These are phyloP conservation scores for Alviniconcha marisindica DNA, from an alignment of 1,140 invertebrate species.

Conservation along the genomic window DNA sequence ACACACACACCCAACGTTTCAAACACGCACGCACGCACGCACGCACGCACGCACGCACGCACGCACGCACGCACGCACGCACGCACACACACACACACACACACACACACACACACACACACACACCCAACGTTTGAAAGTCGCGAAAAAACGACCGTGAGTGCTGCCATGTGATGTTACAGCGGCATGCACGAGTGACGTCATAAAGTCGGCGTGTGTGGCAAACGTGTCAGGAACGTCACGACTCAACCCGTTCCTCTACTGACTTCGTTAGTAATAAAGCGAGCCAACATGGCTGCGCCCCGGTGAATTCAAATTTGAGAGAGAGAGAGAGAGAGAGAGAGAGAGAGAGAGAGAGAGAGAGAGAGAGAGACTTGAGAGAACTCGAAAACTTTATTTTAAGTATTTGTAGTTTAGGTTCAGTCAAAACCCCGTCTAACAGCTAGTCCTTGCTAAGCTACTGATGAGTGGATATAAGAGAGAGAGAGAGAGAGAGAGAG, in stretches of 20 bases:
- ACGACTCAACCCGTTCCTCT: neutral
- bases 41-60: no score
- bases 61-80: neutral
- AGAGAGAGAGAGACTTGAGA: neutral
- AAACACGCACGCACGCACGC: neutral
- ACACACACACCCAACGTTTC: neutral
- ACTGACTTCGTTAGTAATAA: no score
- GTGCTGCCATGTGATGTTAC: conserved; percentile 34
- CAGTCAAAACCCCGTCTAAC: neutral
- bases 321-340: neutral
- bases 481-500: neutral
- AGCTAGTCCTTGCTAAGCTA: neutral
- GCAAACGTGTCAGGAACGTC: neutral
- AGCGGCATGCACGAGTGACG: neutral
- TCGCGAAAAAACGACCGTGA: neutral
- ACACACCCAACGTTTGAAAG: neutral
- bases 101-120: conserved; percentile 13
- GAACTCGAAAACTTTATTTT: neutral
- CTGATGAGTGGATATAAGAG: neutral
- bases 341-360: neutral
- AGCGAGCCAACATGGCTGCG: neutral
- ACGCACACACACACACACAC: conserved; percentile 4
- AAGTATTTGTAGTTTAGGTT: neutral
- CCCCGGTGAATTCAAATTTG: neutral
- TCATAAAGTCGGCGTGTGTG: conserved; percentile 6